Base-by-base conservation (phyloP, 2,113 vertebrate genomes). In the Felis chaus region DNA sequence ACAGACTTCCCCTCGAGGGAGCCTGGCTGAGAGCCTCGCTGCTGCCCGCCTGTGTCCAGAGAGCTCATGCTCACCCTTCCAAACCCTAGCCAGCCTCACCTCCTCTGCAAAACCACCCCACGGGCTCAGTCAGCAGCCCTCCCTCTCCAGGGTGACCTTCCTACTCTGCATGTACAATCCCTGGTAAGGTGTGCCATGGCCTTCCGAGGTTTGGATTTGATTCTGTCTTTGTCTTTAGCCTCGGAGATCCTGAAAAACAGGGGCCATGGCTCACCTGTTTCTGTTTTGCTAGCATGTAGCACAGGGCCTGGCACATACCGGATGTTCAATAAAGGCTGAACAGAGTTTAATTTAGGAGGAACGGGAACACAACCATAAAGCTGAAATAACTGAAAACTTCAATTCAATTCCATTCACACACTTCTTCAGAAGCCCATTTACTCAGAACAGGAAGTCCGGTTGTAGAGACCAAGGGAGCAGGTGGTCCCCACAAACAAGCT, bases 301-400 rank as follows among this genome's bases (percentile, higher is more conserved):
- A 71, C 80, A 57, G 94, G 82, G 74, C 69, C 95, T 88, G 89
- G 95, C 93, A 92, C 94, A 76, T 29, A 76, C 23, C 9, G 50
- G 78, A 61, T 65, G 87, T 5, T 66, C 76, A 81, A 39, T 50
- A 65, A 88, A 80, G 16, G 33, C 3, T 57, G n/a, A 69, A 27
- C n/a, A 31, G 27, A 65, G 39, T 1, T 23, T 8, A 25, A 33
- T 65, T 41, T 6, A 31, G 41, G 69, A 21, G n/a, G 74, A 5
- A 18, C 36, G 9, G 31, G 29, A 36, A 48, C 27, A 12, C 13
- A 8, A 14, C 18, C 6, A 5, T 0, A 16, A 29, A 36, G 13
- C n/a, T 12, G 33, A 4, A 14, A 21, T 0, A 1, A 1, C 2
- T 23, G 80, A 11, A 65, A 48, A 33, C 14, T 0, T 1, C 6